Evolutionary conservation across 2,797 vertebrate species (phyloP), one percentile per base, ranked within the genome.

Genomic region (Acrossocheilus wenchowensis): DNA sequence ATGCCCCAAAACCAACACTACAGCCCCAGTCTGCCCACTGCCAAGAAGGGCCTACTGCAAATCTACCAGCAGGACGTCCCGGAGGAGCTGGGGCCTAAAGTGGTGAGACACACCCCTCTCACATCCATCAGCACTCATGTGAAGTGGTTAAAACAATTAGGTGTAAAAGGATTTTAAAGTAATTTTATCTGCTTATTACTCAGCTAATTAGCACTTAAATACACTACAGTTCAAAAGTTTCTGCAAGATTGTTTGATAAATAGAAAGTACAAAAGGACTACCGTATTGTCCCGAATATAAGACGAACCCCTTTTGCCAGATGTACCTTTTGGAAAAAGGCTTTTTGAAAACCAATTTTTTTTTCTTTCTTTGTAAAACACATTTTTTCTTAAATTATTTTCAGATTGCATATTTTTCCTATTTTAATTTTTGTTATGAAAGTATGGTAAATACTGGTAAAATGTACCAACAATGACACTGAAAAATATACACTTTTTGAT

Each of bases 31-130:
- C 95, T 96, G 15, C 97, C 97, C 30, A 99, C 98, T 0, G 95
- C 97, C 74, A 96, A 94, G 0, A 96, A 97, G 86, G 96, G 97
- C 52, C 95, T 99, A 4, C 96, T 99, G 84, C 95, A 95, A 89
- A 96, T 99, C 52, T 98, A 97, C 94, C 96, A 94, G 83, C 93
- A 88, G 57, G 94, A 96, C 17, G 86, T 90, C 0, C 91, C 92
- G 0, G 94, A 97, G 91, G 96, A 98, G 90, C 93, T 96, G 30
- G 97, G 97, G 21, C 94, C 96, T 80, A 97, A 97, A 94, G 96
- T 96, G 62, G 97, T 98, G 93, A 96, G 93, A 89, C 34, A 23
- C 75, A 12, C 14, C 23, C 48, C 14, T 57, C 26, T 62, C 21
- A 12, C 6, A n/a, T n/a, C 10, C 50, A 43, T 82, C 48, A 41